Evolutionary conservation across 1,140 invertebrate species (phyloP).

Genomic region (Magallana angulata): DNA sequence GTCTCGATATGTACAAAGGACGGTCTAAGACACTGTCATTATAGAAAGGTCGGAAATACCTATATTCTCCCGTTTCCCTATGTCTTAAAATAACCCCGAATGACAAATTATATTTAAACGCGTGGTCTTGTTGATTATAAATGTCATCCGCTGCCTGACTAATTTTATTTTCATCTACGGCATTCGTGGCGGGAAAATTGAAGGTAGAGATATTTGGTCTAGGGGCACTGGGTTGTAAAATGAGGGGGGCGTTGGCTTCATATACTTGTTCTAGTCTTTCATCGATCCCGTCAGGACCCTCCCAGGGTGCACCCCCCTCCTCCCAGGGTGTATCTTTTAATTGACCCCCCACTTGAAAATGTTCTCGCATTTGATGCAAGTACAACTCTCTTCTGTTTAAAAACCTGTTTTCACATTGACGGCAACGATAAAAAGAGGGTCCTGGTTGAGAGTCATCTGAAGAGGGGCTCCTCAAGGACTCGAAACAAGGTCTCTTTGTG

Average conservation of each 20-base stretch:
- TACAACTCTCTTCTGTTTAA: no score
- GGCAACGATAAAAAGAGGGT: neutral
- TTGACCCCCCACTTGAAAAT: no score
- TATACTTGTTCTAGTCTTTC: no score
- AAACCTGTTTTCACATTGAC: neutral
- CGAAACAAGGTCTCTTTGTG: neutral
- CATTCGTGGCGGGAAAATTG: neutral
- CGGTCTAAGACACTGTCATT: constrained; percentile 28
- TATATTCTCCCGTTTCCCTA: constrained; percentile 31
- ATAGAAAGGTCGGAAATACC: constrained; percentile 28
- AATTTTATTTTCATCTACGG: neutral
- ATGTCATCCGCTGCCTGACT: neutral
- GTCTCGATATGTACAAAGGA: neutral
- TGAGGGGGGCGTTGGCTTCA: no score
- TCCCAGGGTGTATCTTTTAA: no score
- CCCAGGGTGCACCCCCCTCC: no score
- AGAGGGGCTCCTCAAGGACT: neutral
- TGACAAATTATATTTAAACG: constrained; percentile 3
- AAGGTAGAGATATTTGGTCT: neutral
- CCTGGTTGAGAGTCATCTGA: neutral
- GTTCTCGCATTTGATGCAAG: no score
- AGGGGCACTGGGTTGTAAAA: no score
- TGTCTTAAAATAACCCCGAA: constrained; percentile 31
- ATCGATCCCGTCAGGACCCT: no score
- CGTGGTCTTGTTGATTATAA: no score